These are phyloP conservation scores for Microctonus brassicae DNA, from an alignment of 2,888 invertebrate species.

Conservation along the genomic window DNA sequence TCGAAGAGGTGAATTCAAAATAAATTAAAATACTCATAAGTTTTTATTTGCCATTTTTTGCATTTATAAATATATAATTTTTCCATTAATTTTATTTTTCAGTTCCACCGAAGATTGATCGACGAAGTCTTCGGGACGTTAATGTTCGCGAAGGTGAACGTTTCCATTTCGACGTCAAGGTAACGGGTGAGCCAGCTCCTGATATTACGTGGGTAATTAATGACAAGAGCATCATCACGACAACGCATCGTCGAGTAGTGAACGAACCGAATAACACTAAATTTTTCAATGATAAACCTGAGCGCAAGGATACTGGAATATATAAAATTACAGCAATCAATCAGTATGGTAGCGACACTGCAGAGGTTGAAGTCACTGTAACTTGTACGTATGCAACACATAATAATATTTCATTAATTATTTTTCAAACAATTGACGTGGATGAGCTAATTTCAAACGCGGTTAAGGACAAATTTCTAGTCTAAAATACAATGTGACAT, in stretches of 20 bases:
- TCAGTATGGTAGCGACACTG: conserved; percentile 89
- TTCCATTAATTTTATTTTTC: conserved; percentile 49
- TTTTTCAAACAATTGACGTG: not conserved
- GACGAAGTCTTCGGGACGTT: conserved; percentile 87
- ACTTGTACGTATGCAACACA: conserved; percentile 81
- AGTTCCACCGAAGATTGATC: conserved; percentile 98
- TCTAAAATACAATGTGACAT: not conserved
- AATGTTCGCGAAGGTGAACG: conserved; percentile 93
- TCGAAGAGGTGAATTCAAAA: conserved; percentile 76
- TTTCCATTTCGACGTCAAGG: conserved; percentile 89
- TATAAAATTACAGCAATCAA: conserved; percentile 91
- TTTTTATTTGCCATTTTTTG: not conserved
- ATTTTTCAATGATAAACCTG: conserved; percentile 87
- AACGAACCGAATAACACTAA: conserved; percentile 90
- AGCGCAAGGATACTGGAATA: conserved; percentile 88
- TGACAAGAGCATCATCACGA: conserved; percentile 80
- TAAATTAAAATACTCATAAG: not conserved
- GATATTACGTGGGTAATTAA: conserved; percentile 90
- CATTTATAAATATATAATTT: not conserved
- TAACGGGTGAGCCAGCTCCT: conserved; percentile 92
- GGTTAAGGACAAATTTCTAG: conserved; percentile 27
- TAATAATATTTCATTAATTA: not conserved
- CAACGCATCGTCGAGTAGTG: conserved; percentile 77
- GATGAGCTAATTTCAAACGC: not conserved
- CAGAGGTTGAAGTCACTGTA: conserved; percentile 91